Conservation (phyloP, 2,797 vertebrate genomes). For the Poeciliopsis turneri region DNA sequence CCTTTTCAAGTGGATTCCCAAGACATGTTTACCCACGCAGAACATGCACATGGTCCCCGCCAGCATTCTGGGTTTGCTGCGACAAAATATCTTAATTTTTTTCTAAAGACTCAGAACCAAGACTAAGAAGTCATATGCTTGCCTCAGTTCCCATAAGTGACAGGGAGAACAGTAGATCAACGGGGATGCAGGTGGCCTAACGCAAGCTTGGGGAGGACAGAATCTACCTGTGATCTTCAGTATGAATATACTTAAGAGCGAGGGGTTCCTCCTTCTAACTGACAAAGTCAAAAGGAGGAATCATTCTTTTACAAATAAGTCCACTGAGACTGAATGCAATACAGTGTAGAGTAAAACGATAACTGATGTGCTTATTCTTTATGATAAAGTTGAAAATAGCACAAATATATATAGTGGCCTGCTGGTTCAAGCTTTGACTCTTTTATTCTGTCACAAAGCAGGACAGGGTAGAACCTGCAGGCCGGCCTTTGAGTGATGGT, state of each 20-base stretch:
- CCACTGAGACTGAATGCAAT: background rate
- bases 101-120: background rate
- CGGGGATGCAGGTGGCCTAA: too few species aligned
- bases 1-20: background rate
- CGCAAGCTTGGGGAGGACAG: too few species aligned
- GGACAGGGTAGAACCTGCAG: too few species aligned
- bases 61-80: background rate
- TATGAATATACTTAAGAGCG: too few species aligned
- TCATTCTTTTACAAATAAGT: background rate
- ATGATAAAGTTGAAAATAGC: too few species aligned
- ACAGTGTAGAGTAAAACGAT: background rate
- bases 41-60: background rate
- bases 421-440: too few species aligned
- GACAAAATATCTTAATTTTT: background rate
- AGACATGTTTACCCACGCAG: background rate
- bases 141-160: background rate
- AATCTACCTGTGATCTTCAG: too few species aligned
- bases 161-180: too few species aligned
- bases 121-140: background rate
- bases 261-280: background rate
- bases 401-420: too few species aligned
- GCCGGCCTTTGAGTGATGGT: too few species aligned
- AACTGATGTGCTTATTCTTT: too few species aligned
- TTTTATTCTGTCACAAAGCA: too few species aligned
- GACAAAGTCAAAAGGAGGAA: background rate